A percentile compares a stretch with the other conserved stretches of the same genome.
Conservation (phyloP, 2,888 invertebrate species). For the Acleris laterana region DNA sequence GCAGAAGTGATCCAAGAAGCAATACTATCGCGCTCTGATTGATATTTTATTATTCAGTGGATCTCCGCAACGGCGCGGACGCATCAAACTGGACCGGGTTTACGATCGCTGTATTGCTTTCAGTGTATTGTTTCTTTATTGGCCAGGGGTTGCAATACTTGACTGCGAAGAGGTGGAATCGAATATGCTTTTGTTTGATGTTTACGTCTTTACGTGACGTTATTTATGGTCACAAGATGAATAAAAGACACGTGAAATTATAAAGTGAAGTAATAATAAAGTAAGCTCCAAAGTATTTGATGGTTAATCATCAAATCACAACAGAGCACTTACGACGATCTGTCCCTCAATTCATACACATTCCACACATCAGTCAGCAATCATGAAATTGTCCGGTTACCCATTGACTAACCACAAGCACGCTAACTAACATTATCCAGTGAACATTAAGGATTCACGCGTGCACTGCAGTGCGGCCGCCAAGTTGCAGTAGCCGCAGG, state of each 20-base stretch:
- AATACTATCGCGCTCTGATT: constrained; percentile 20
- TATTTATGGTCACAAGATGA: too few relatives aligned
- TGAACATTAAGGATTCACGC: constrained; percentile 26
- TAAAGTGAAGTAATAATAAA: too few relatives aligned
- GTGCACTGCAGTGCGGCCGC: constrained; percentile 27
- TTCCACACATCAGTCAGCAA: too few relatives aligned
- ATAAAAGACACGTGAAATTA: too few relatives aligned
- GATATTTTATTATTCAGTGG: constrained; percentile 31
- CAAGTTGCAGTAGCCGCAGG: constrained; percentile 26
- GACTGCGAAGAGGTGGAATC: not conserved
- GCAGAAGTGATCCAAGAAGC: constrained; percentile 6
- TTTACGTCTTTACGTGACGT: too few relatives aligned
- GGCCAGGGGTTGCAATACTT: constrained; percentile 3
- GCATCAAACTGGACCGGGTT: constrained; percentile 18
- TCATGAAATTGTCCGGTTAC: not conserved
- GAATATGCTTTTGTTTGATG: too few relatives aligned
- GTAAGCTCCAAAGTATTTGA: too few relatives aligned
- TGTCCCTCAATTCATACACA: too few relatives aligned
- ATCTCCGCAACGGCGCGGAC: constrained; percentile 10
- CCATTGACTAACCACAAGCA: not conserved
- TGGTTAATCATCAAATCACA: too few relatives aligned
- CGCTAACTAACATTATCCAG: not conserved
- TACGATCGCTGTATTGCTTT: constrained; percentile 20
- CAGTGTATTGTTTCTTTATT: constrained; percentile 33
- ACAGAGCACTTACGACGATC: too few relatives aligned